Base-by-base conservation (phyloP, 92 coral and sea anemone species). In the Phymanthus crucifer region DNA sequence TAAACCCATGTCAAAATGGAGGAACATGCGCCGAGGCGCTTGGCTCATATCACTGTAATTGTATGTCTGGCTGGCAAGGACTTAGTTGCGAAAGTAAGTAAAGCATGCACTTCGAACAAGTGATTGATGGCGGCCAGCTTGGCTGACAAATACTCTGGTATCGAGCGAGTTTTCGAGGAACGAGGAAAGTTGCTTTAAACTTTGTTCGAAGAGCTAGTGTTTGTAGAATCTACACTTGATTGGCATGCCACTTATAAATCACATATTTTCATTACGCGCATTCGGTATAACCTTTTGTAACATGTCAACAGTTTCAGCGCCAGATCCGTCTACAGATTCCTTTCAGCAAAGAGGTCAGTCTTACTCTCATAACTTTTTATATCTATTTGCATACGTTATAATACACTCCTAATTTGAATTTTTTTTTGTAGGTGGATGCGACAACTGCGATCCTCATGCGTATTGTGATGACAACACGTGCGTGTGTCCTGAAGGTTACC, bases 1-100 rank as follows among this genome's bases (percentile, higher is more conserved):
- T 96, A 24, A 96, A 96, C 50, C 99, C 99, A 23, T 96, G 99
- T 70, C 93, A 96, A 80, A 94, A 96, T 83, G 98, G 98, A 13
- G 99, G 98, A 32, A 87, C 93, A 4, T 96, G 99, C 47, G 82
- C 94, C 8, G 99, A 96, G 74, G 83, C 91, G 29, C 78, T 83
- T 45, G 93, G 92, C 12, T 31, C 87, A 27, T 96, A 96, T 78
- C 89, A 85, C 75, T 96, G 99, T 68, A 92, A 89, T 32, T 96
- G 99, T 46, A 46, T 65, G 36, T 80, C 88, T 23, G 95, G 98
- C 17, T 96, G 99, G 99, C 45, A 82, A 11, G 99, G 99, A 0
- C 81, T 96, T 65, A 96, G 97, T 78, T 96, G 99, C 79, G 99
- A 96, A 89, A 85, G 99, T 96, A 89, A 86, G 93, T 71, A 24